A percentile compares a stretch with the other conserved stretches of the same genome.
phyloP scores from a whole-genome alignment of 2,797 vertebrate species.

The Borostomias antarcticus region DNA sequence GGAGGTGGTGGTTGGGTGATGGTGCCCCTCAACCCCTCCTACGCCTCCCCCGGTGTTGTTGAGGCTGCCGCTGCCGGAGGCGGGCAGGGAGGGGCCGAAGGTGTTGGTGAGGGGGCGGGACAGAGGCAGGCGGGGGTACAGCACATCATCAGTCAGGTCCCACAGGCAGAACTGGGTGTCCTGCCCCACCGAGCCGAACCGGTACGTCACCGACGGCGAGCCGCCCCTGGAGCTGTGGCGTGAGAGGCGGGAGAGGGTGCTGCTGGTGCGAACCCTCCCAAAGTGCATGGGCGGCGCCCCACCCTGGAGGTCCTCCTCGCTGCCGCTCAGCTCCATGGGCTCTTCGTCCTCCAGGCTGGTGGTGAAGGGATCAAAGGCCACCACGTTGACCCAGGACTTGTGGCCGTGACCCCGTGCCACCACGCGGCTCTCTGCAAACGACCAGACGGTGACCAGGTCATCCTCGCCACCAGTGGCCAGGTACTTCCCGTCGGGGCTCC shows the following conservation, averaged over 20 bases:
- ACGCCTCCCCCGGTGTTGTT: constrained; percentile 62
- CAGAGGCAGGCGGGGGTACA: constrained; percentile 83
- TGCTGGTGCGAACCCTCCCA: constrained; percentile 80
- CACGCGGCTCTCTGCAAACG: constrained; percentile 85
- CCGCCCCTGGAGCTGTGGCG: constrained; percentile 81
- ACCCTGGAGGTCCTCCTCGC: constrained; percentile 78
- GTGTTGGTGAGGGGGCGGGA: constrained; percentile 85
- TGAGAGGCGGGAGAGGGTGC: constrained; percentile 80
- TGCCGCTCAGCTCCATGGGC: constrained; percentile 76
- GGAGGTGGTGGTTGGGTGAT: constrained; percentile 75
- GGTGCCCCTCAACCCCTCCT: constrained; percentile 75
- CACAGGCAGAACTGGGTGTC: constrained; percentile 94
- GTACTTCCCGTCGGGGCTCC: constrained; percentile 92
- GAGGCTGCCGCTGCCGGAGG: constrained; percentile 69
- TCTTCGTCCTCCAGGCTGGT: constrained; percentile 84
- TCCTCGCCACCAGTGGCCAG: constrained; percentile 91
- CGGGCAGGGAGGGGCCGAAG: constrained; percentile 68
- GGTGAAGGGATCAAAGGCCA: constrained; percentile 90
- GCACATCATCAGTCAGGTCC: constrained; percentile 90
- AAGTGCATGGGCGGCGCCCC: constrained; percentile 71
- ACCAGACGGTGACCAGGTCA: constrained; percentile 92
- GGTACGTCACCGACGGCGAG: constrained; percentile 80
- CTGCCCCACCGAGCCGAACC: constrained; percentile 91
- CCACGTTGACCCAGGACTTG: constrained; percentile 93
- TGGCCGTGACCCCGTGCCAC: constrained; percentile 90